Percentiles rank a stretch among this genome's conserved stretches.
Evolutionary conservation across 2,113 vertebrate species (phyloP).

Genomic region (rabbit (Oryctolagus cuniculus)): DNA sequence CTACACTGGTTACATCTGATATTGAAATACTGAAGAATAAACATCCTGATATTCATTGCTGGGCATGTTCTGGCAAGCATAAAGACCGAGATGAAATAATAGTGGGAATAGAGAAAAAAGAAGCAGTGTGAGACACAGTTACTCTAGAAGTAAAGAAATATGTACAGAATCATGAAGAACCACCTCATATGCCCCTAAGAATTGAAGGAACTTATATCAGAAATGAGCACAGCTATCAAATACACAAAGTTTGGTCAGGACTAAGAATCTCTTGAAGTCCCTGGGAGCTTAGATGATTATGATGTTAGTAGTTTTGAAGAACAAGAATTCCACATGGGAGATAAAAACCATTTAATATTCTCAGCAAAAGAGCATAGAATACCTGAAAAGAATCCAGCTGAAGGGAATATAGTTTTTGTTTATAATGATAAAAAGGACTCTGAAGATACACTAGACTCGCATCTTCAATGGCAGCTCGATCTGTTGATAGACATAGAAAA

Average conservation of each 20-base stretch:
- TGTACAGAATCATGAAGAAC: conserved; percentile 84
- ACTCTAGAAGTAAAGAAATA: conserved; percentile 84
- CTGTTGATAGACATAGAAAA: conserved; percentile 94
- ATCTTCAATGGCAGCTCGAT: conserved; percentile 95
- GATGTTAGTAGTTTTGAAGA: conserved; percentile 87
- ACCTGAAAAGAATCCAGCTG: conserved; percentile 85
- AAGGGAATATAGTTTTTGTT: conserved; percentile 85
- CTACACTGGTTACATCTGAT: conserved; percentile 92
- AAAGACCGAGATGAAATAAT: conserved; percentile 86
- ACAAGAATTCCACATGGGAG: conserved; percentile 81
- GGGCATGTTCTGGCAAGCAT: conserved; percentile 91
- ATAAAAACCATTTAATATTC: conserved; percentile 81
- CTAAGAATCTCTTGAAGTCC: conserved; percentile 79
- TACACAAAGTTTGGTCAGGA: conserved; percentile 87
- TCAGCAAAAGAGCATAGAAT: conserved; percentile 83
- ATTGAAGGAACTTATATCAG: conserved; percentile 92
- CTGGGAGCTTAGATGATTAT: conserved; percentile 88
- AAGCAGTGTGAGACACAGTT: conserved; percentile 82
- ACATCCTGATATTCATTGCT: conserved; percentile 93
- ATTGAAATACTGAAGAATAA: conserved; percentile 94
- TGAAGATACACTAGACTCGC: conserved; percentile 88
- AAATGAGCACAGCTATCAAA: conserved; percentile 96
- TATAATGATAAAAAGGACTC: conserved; percentile 87
- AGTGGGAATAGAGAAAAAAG: conserved; percentile 84
- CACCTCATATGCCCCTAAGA: conserved; percentile 80